Evolutionary conservation across 2,888 invertebrate genomes (phyloP).

Genomic region (Plagodis pulveraria): DNA sequence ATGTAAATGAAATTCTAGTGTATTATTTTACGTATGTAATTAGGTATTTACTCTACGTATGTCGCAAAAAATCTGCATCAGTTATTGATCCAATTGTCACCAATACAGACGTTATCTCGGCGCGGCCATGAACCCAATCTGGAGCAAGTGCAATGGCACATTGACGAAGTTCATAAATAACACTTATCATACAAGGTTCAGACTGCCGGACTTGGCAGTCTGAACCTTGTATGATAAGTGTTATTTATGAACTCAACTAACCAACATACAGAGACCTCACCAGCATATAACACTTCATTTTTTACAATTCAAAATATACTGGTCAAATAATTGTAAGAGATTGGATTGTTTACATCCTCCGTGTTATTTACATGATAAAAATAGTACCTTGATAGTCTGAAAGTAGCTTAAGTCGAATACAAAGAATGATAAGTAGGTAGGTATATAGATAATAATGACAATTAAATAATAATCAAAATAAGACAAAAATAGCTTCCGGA

Average conservation of each 20-base stretch:
- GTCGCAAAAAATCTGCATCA: not conserved
- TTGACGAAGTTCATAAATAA: conserved; percentile 73
- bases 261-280: conserved; percentile 61
- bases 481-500: conserved; percentile 62
- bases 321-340: conserved; percentile 52
- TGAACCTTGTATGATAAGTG: conserved; percentile 69
- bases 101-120: conserved; percentile 46
- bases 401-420: conserved; percentile 34
- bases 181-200: conserved; percentile 69
- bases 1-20: no score
- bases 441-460: conserved; percentile 30
- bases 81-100: conserved; percentile 43
- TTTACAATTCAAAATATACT: conserved; percentile 19
- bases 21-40: no score
- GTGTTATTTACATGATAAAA: conserved; percentile 42
- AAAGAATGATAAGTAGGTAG: not conserved
- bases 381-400: conserved; percentile 37
- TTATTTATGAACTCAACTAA: conserved; percentile 72
- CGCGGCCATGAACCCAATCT: conserved; percentile 77
- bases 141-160: conserved; percentile 77
- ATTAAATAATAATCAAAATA: conserved; percentile 16
- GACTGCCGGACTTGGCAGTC: conserved; percentile 43
- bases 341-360: conserved; percentile 55
- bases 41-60: no score
- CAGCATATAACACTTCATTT: conserved; percentile 35